Base-by-base conservation (phyloP, 2,797 vertebrate species). In the Pseudocheirus occidentalis region DNA sequence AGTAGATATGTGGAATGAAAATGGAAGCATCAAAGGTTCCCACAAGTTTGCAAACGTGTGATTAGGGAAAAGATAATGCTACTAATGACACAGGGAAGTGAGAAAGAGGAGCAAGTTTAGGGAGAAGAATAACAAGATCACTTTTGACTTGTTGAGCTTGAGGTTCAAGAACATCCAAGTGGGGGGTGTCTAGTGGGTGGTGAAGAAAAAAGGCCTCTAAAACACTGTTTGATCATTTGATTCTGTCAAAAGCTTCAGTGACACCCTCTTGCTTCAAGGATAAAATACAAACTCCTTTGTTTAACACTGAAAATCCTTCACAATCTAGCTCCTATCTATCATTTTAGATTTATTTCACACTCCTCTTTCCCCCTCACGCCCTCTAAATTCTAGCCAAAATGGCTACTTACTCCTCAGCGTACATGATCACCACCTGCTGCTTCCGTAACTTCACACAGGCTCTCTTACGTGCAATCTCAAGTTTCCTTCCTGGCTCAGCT, bases 71-170 rank as follows among this genome's bases (percentile, higher is more conserved):
- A 34, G n/a, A 10, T 40, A 18, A 52, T 92, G 34, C 92, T 91
- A 93, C 62, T 93, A 93, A 55, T 95, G 34, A 92, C 46, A 95
- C 0, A 91, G 29, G 12, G n/a, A 31, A 95, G 2, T 94, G 5
- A 94, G 89, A 96, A 50, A 50, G 1, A 95, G 34, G 9, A 91
- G 57, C 29, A 56, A 90, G 31, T 92, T 21, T 93, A 13, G 94
- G 7, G 93, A 95, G 6, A 87, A 94, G 92, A 34, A 94, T 81
- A 59, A 93, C 13, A 29, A 21, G 53, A 56, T 91, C 34, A 91
- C 50, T 92, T 91, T 94, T 27, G 40, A 97, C 50, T 92, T 81
- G 87, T 56, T 97, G n/a, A 95, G 59, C 92, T 93, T 91, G 93
- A 29, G 31, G 90, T 11, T 92, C 6, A 81, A 28, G 73, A 92